These are phyloP conservation scores for Heliconius himera DNA, from an alignment of 1,140 invertebrate genomes.

Conservation along the genomic window DNA sequence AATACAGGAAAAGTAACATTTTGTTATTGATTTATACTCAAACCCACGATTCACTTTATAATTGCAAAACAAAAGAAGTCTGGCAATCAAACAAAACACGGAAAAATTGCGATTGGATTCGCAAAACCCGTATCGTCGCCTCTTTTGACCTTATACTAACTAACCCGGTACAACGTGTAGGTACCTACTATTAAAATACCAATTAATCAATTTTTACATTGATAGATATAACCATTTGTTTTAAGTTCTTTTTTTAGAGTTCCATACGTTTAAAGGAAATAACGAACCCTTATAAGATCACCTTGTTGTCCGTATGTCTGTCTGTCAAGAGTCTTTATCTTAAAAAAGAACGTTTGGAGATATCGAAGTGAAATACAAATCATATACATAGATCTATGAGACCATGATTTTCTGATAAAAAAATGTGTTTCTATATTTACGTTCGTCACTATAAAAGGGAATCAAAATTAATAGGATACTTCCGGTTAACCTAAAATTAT, in stretches of 20 bases:
- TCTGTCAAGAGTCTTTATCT: no score
- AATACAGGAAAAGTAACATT: not conserved
- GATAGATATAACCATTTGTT: not conserved
- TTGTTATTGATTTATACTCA: not conserved
- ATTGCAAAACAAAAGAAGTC: constrained; percentile 22
- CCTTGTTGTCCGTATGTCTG: no score
- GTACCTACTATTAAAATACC: not conserved
- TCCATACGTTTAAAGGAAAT: no score
- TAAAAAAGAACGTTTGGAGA: no score
- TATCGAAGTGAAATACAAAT: no score
- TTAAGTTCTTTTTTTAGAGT: not conserved
- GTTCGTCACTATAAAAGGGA: no score
- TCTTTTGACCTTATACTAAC: constrained; percentile 42
- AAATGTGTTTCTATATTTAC: no score
- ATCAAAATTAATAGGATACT: no score
- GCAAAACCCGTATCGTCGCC: constrained; percentile 32
- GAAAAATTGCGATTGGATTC: constrained; percentile 42
- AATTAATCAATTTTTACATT: not conserved
- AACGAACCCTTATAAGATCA: no score
- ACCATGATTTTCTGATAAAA: no score
- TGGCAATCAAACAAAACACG: constrained; percentile 28
- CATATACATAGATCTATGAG: no score
- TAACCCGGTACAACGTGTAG: constrained; percentile 22
- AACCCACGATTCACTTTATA: not conserved
- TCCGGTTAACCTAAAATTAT: no score